Conservation (phyloP, 1,140 invertebrate genomes). For the Scaptomyza hsui region DNA sequence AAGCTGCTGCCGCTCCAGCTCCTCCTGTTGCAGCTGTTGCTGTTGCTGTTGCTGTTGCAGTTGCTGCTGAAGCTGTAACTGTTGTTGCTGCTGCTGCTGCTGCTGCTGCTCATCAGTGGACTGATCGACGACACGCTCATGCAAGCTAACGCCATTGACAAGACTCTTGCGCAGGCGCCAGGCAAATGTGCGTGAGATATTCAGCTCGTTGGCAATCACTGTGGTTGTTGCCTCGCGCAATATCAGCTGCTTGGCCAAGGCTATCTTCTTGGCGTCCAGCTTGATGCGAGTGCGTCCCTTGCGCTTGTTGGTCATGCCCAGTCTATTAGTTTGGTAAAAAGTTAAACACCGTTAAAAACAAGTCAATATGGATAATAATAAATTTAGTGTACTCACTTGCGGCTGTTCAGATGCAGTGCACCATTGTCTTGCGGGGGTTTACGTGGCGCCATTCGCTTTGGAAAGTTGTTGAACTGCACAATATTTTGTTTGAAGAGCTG, state of each 20-base stretch:
- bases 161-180: conserved; percentile 82
- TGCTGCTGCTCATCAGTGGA: conserved; percentile 57
- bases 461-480: conserved; percentile 80
- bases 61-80: conserved; percentile 22
- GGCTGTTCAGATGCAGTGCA: conserved; percentile 69
- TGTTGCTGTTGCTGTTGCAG: conserved; percentile 3
- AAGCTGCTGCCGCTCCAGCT: conserved; percentile 49
- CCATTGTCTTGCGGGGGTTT: conserved; percentile 64
- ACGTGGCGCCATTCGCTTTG: conserved; percentile 67
- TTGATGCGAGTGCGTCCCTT: conserved; percentile 83
- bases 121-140: conserved; percentile 77
- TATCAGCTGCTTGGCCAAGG: conserved; percentile 78
- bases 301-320: conserved; percentile 71
- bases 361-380: neutral
- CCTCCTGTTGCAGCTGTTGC: conserved; percentile 32
- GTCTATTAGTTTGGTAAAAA: conserved; percentile 19
- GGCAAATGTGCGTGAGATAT: conserved; percentile 81
- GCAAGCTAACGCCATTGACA: conserved; percentile 77
- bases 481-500: conserved; percentile 83
- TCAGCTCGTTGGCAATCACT: conserved; percentile 79
- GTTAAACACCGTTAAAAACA: neutral
- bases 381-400: conserved; percentile 60
- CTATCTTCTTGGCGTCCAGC: conserved; percentile 80
- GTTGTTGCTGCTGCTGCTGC: conserved; percentile 44
- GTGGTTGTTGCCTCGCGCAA: conserved; percentile 80